Evolutionary conservation across 1,140 invertebrate genomes (phyloP).

Genomic region (Drosophila melanica): DNA sequence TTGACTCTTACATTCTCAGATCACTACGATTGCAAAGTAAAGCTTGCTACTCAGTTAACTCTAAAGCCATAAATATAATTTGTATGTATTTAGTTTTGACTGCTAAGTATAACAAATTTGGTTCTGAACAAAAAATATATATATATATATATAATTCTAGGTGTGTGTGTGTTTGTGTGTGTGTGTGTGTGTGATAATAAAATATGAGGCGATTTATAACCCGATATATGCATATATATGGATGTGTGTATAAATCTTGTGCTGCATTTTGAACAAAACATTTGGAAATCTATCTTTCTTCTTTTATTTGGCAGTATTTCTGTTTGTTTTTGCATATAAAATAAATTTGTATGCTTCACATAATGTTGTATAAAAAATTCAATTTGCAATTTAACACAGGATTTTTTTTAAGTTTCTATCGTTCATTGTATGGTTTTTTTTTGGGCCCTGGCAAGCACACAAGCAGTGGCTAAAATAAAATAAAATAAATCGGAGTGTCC

Average conservation of each 20-base stretch:
- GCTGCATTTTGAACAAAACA: slow-evolving; percentile 43
- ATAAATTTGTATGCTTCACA: slow-evolving; percentile 6
- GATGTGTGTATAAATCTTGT: slow-evolving; percentile 26
- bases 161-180: too few species aligned
- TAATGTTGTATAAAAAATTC: slow-evolving; percentile 29
- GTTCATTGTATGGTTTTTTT: not conserved
- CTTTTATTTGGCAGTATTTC: slow-evolving; percentile 72
- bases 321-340: slow-evolving; percentile 47
- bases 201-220: slow-evolving; percentile 11
- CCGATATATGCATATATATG: not conserved
- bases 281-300: slow-evolving; percentile 31
- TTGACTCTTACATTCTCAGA: slow-evolving; percentile 44
- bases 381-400: slow-evolving; percentile 12
- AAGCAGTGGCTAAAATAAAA: slow-evolving; percentile 27
- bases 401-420: not conserved
- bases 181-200: not conserved
- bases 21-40: slow-evolving; percentile 76
- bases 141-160: slow-evolving; percentile 8
- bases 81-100: slow-evolving; percentile 17
- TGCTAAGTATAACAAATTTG: slow-evolving; percentile 15
- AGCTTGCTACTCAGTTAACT: slow-evolving; percentile 74
- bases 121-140: slow-evolving; percentile 10
- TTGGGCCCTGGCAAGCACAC: slow-evolving; percentile 23
- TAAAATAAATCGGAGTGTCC: not conserved
- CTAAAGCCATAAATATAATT: slow-evolving; percentile 46